These are phyloP conservation scores for Perca fluviatilis DNA, from an alignment of 2,113 vertebrate species.

Conservation along the genomic window DNA sequence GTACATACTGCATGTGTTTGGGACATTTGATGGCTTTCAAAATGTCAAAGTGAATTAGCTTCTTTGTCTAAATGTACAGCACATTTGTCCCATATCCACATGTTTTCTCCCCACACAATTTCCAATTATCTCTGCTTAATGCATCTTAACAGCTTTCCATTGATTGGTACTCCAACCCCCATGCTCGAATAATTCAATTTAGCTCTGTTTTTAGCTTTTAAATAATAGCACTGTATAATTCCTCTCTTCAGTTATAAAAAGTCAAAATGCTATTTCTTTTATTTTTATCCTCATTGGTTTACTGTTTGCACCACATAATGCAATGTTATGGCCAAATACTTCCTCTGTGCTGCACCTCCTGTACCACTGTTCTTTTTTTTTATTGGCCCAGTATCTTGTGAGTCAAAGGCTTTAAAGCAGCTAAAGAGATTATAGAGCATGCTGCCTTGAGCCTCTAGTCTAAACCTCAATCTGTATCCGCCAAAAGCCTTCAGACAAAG, in stretches of 20 bases:
- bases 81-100: constrained; percentile 23
- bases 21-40: constrained; percentile 33
- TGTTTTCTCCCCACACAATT: not conserved
- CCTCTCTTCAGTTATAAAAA: constrained; percentile 17
- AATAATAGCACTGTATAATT: constrained; percentile 40
- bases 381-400: constrained; percentile 58
- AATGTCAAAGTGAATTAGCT: constrained; percentile 30
- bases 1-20: constrained; percentile 12
- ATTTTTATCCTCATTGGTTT: constrained; percentile 25
- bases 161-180: constrained; percentile 40
- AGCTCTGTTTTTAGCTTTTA: constrained; percentile 29
- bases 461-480: constrained; percentile 60
- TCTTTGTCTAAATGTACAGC: constrained; percentile 31
- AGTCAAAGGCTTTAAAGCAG: constrained; percentile 72
- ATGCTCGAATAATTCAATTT: constrained; percentile 37
- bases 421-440: constrained; percentile 70
- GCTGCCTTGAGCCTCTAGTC: constrained; percentile 58
- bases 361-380: not conserved
- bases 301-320: constrained; percentile 18
- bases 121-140: constrained; percentile 58
- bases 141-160: constrained; percentile 44
- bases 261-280: not conserved
- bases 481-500: constrained; percentile 56
- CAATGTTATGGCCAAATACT: constrained; percentile 22
- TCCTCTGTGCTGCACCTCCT: constrained; percentile 29